Conservation (phyloP, 2,797 vertebrate genomes). For the Pipistrellus pygmaeus region DNA sequence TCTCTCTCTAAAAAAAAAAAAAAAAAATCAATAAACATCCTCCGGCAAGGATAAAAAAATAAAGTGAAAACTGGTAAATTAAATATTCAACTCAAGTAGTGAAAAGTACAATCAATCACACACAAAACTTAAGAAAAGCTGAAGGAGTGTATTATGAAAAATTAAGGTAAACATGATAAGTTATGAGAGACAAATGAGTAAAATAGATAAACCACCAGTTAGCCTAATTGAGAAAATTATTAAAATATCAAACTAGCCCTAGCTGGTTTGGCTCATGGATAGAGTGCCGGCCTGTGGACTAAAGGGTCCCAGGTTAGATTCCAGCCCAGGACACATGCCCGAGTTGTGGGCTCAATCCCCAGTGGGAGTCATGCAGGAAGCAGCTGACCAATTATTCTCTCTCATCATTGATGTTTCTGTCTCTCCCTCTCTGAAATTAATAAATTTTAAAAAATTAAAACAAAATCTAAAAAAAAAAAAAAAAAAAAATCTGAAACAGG, state of each 20-base stretch:
- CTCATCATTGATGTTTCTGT: too few relatives aligned
- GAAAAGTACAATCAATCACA: background rate
- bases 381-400: too few relatives aligned
- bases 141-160: constrained; percentile 7
- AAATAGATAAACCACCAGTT: background rate
- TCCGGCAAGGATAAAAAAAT: background rate
- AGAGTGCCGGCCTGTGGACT: too few relatives aligned
- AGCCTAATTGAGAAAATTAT: constrained; percentile 18
- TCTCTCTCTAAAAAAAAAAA: background rate
- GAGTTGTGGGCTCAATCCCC: too few relatives aligned
- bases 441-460: too few relatives aligned
- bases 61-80: background rate
- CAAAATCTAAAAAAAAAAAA: too few relatives aligned
- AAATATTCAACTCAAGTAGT: constrained; percentile 21
- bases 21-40: background rate
- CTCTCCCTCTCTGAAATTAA: too few relatives aligned
- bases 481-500: background rate
- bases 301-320: too few relatives aligned
- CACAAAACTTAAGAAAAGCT: background rate
- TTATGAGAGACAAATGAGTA: constrained; percentile 7
- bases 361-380: too few relatives aligned
- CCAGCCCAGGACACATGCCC: too few relatives aligned
- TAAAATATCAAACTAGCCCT: constrained; percentile 15
- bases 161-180: background rate
- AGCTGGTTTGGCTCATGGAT: too few relatives aligned